A percentile compares a stretch with the other conserved stretches of the same genome.
Evolutionary conservation across 2,797 vertebrate species (phyloP).

Genomic region (Eulemur albifrons): DNA sequence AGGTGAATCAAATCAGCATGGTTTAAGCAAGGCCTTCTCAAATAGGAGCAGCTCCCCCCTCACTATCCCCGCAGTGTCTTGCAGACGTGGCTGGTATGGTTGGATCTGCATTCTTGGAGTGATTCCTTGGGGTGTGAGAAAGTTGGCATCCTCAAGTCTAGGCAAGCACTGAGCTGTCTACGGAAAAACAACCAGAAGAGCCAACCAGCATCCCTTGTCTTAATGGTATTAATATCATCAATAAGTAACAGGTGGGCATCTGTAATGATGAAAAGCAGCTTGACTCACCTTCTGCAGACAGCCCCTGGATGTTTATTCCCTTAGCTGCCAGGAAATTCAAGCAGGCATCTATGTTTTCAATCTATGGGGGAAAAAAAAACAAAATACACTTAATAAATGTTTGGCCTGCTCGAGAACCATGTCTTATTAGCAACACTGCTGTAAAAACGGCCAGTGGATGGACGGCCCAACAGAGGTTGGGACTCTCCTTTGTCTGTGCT

Average conservation of each 20-base stretch:
- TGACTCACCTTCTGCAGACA: constrained; percentile 96
- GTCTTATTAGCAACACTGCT: not conserved
- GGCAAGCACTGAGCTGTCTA: not conserved
- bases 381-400: constrained; percentile 61
- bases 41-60: not conserved
- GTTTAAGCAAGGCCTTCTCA: not conserved
- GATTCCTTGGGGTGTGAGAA: not conserved
- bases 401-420: not conserved
- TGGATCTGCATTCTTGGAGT: not conserved
- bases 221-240: not conserved
- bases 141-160: not conserved
- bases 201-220: not conserved
- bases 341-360: constrained; percentile 98
- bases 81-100: not conserved
- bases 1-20: not conserved
- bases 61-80: not conserved
- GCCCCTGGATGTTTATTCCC: constrained; percentile 98
- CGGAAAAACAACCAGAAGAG: not conserved
- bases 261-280: not conserved
- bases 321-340: constrained; percentile 98
- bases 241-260: not conserved
- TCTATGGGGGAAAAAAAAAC: constrained; percentile 82
- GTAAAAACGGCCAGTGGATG: not conserved
- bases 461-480: not conserved
- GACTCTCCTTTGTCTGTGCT: constrained; percentile 9